Percentiles rank a stretch among this genome's conserved stretches.
These are phyloP conservation scores for Leptinotarsa lineolata DNA, from an alignment of 1,140 invertebrate genomes.

Conservation along the genomic window DNA sequence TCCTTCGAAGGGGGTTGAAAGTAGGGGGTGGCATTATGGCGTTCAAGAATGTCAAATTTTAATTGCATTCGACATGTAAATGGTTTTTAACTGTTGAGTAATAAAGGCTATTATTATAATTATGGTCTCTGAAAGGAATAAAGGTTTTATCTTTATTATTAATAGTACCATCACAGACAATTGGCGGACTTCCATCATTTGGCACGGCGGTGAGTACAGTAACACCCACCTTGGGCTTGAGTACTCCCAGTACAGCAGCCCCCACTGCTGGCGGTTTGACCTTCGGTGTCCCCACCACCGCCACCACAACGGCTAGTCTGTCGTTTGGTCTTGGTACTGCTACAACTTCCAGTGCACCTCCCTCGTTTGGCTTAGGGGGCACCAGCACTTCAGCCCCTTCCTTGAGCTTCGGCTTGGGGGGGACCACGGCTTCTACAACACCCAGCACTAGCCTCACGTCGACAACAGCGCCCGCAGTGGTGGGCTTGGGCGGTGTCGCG, in stretches of 20 bases:
- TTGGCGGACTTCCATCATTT: background rate
- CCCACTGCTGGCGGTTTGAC: background rate
- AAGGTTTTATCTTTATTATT: background rate
- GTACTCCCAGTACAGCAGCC: background rate
- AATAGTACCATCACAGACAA: background rate
- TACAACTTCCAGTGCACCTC: conserved; percentile 14
- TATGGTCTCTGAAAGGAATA: no score
- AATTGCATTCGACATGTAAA: no score
- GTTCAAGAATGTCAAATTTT: no score
- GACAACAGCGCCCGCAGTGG: conserved; percentile 50
- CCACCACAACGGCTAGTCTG: conserved; percentile 10
- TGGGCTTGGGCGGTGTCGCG: conserved; percentile 71
- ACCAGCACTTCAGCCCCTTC: conserved; percentile 16
- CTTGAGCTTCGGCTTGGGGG: conserved; percentile 10
- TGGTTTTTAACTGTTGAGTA: no score
- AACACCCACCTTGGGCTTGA: conserved; percentile 8
- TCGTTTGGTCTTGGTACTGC: conserved; percentile 29
- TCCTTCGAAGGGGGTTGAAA: no score
- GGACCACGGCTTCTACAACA: conserved; percentile 11
- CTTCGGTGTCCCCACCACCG: background rate
- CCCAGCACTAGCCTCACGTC: conserved; percentile 48
- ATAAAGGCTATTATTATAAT: no score
- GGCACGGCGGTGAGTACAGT: background rate
- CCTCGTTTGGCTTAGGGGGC: conserved; percentile 18
- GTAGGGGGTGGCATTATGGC: no score